Base-by-base conservation (phyloP, 2,888 invertebrate genomes). In the Coelinius sp. region DNA sequence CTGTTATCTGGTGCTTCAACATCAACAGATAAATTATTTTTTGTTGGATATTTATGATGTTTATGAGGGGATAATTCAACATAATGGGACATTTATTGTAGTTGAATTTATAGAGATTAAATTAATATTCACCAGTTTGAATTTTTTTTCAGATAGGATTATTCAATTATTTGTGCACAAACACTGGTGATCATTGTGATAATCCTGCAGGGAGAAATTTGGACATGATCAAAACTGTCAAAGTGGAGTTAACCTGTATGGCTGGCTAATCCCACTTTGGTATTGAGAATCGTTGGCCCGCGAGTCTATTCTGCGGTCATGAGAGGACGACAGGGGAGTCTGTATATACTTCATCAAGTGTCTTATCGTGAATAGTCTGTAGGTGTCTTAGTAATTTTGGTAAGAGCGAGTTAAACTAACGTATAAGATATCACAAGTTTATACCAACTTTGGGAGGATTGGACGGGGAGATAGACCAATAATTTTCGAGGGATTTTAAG, bases 1-100 rank as follows among this genome's bases (percentile, higher is more conserved):
- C 64, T 72, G 62, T 56, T 71, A 71, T 71, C 70, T 70, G 44
- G 44, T 10, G 17, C 25, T 46, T 38, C 12, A 17, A 31, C 31
- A 35, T 59, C 35, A 20, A 56, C 2, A 14, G 17, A 6, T n/a
- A 17, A 59, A 59, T 59, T 27, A 35, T 59, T 59, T 59, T 59
- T n/a, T 20, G 17, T 5, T 53, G 1, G 24, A 2, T 25, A 25
- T 53, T 53, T 53, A 49, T 49, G 6, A 10, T 6, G 8, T n/a
- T 46, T 49, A 20, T 41, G 17, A 5, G 14, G 25, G 22, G n/a
- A 25, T 53, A 53, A 25, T 53, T 53, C 14, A 41, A 41, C 14
- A n/a, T 41, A 41, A 41, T 41, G n/a, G 41, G n/a, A 41, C n/a
- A n/a, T 41, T 12, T 41, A n/a, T 41, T n/a, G n/a, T 38, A 10